These are phyloP conservation scores for Microctenopoma stevenorrisi DNA, from an alignment of 2,797 vertebrate species.

Conservation along the genomic window DNA sequence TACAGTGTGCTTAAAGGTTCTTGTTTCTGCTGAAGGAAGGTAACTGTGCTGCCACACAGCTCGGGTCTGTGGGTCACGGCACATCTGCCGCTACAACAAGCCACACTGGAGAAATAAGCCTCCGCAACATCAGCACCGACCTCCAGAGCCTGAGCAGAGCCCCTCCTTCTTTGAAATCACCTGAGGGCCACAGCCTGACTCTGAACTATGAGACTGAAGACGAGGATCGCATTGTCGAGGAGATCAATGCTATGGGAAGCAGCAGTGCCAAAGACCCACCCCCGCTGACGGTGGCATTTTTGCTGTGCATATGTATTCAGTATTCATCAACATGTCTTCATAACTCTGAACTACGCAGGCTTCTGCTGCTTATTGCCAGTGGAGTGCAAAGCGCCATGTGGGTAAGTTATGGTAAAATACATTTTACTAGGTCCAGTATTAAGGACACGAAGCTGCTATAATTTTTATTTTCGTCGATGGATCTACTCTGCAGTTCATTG, in stretches of 20 bases:
- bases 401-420: slow-evolving; percentile 72
- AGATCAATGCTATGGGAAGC: slow-evolving; percentile 70
- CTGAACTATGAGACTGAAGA: slow-evolving; percentile 67
- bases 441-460: background rate
- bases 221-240: slow-evolving; percentile 70
- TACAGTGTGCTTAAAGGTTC: background rate
- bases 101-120: slow-evolving; percentile 9
- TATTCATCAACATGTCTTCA: slow-evolving; percentile 70
- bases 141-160: slow-evolving; percentile 1
- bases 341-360: slow-evolving; percentile 76
- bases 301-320: slow-evolving; percentile 82
- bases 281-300: slow-evolving; percentile 73
- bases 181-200: slow-evolving; percentile 58
- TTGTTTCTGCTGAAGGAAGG: slow-evolving; percentile 51
- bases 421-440: background rate
- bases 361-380: slow-evolving; percentile 80
- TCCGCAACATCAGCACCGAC: slow-evolving; percentile 61
- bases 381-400: slow-evolving; percentile 79
- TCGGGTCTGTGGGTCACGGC: slow-evolving; percentile 29
- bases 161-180: slow-evolving; percentile 60
- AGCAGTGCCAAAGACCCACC: slow-evolving; percentile 36
- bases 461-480: no score
- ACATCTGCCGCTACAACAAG: background rate
- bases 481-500: background rate
- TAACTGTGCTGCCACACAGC: slow-evolving; percentile 20